A percentile compares a stretch with the other conserved stretches of the same genome.
These are phyloP conservation scores for Peromyscus californicus DNA, from an alignment of 2,113 vertebrate genomes.

Conservation along the genomic window DNA sequence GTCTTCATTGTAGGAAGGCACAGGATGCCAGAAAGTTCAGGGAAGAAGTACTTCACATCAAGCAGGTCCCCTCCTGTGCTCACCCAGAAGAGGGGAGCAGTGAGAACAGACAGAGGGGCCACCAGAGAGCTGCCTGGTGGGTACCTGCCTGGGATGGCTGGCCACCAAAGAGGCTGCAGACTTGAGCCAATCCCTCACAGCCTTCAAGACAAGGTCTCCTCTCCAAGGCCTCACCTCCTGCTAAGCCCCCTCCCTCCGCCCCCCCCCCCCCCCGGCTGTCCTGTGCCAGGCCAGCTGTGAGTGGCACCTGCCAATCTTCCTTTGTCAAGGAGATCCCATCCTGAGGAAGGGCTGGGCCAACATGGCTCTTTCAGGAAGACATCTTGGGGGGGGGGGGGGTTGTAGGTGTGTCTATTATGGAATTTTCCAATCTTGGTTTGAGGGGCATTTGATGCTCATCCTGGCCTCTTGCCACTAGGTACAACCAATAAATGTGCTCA, in stretches of 20 bases:
- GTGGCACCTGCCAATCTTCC: neutral
- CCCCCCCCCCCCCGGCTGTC: neutral
- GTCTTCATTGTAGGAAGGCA: neutral
- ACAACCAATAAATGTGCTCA: neutral
- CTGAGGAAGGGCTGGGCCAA: neutral
- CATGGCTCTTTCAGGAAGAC: neutral
- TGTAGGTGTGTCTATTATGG: neutral
- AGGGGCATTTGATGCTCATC: neutral
- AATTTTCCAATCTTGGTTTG: neutral
- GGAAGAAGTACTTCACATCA: neutral
- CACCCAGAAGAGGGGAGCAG: neutral
- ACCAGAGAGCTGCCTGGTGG: neutral
- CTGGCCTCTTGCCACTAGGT: no score
- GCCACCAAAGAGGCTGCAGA: neutral
- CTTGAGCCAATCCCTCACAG: neutral
- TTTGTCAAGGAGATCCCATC: neutral
- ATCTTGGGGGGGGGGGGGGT: accelerated
- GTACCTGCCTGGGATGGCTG: neutral
- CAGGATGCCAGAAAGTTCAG: neutral
- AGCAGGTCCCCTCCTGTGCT: neutral
- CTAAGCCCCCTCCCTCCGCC: no score
- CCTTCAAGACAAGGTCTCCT: neutral
- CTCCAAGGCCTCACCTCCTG: neutral
- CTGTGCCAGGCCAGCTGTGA: accelerated
- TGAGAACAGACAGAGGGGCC: accelerated